Base-by-base conservation (phyloP, 2,888 invertebrate genomes). In the Timandra comae region DNA sequence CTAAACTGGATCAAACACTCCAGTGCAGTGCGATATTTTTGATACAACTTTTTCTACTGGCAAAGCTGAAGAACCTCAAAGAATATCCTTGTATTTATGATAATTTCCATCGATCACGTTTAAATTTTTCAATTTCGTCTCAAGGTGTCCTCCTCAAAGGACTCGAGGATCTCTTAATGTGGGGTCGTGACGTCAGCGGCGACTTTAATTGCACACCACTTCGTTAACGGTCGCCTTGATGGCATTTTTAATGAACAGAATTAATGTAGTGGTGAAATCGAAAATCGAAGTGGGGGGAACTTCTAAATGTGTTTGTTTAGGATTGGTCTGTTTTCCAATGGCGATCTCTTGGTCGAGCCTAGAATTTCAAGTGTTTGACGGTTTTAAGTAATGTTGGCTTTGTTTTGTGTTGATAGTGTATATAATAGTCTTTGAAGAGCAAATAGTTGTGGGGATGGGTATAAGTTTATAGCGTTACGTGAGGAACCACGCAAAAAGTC, bases 241-340 rank as follows among this genome's bases (percentile, higher is more conserved):
- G 80, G 85, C 84, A 84, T 85, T 85, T 84, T 84, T 85, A 85
- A 85, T 85, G 85, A 85, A 85, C 81, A 71, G 85, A 84, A 75
- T 85, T 85, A 85, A 85, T 85, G 85, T 85, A 85, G 84, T 85
- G 82, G 81, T 43, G 70, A 76, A 77, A 81, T 82, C 73, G 80
- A 77, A 78, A 70, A 79, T 76, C 77, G 76, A 78, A 82, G 75
- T 70, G 74, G 29, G 33, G 11, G n/a, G n/a, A n/a, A n/a, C n/a
- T n/a, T 24, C 33, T 43, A 38, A 66, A 64, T 64, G 55, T 76
- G 79, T 81, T 84, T 80, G 64, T 63, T 84, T 84, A 84, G 85
- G 84, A 82, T 78, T 68, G 73, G 66, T 63, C 53, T 22, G 52
- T 46, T 58, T 61, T 16, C 3, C 16, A 16, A 5, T 6, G 16